Percentiles rank a stretch among this genome's conserved stretches.
These are phyloP conservation scores for Drosophila persimilis DNA, from an alignment of 1,140 invertebrate genomes.

Conservation along the genomic window DNA sequence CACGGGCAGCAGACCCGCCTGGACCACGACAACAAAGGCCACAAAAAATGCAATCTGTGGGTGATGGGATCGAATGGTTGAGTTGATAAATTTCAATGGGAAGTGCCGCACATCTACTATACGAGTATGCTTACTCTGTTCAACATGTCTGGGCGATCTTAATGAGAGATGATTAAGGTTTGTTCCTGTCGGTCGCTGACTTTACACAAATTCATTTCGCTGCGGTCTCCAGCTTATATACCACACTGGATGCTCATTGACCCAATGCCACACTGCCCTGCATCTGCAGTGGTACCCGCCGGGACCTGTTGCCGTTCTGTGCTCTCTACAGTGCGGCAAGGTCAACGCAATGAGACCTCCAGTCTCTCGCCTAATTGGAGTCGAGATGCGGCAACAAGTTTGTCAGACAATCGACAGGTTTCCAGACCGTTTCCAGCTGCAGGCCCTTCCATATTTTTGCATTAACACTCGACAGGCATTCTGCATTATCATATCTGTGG, in stretches of 20 bases:
- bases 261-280: slow-evolving; percentile 65
- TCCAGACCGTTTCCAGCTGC: slow-evolving; percentile 7
- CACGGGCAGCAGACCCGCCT: slow-evolving; percentile 46
- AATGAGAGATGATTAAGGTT: slow-evolving; percentile 14
- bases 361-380: slow-evolving; percentile 61
- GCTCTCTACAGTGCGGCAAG: slow-evolving; percentile 39
- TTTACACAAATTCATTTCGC: slow-evolving; percentile 29
- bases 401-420: slow-evolving; percentile 75
- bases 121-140: slow-evolving; percentile 34
- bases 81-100: not conserved
- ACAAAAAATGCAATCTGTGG: slow-evolving; percentile 36
- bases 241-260: slow-evolving; percentile 26
- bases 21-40: slow-evolving; percentile 32
- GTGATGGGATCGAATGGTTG: too few species aligned
- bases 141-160: slow-evolving; percentile 42
- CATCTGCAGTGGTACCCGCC: slow-evolving; percentile 1
- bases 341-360: slow-evolving; percentile 49
- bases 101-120: not conserved
- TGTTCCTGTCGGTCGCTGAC: slow-evolving; percentile 37
- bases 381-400: slow-evolving; percentile 57
- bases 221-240: slow-evolving; percentile 51
- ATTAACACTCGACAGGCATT: slow-evolving; percentile 12
- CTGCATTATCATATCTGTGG: slow-evolving; percentile 5
- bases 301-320: slow-evolving; percentile 39
- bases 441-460: slow-evolving; percentile 13